Evolutionary conservation across 2,888 invertebrate species (phyloP).

Genomic region (Limnephilus auricula): DNA sequence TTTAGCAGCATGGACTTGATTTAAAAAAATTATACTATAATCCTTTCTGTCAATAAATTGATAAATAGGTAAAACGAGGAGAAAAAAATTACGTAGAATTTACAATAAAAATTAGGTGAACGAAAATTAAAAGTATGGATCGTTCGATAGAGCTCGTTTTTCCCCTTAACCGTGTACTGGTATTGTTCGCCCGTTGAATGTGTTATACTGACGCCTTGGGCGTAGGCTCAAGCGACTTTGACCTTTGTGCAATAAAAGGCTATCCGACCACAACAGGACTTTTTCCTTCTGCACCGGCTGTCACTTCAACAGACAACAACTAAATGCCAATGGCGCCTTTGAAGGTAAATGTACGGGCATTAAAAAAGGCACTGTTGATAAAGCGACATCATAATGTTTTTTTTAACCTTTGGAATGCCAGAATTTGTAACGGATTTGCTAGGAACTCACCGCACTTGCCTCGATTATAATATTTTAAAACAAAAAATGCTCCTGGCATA

Average conservation of each 20-base stretch:
- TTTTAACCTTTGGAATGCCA: no score
- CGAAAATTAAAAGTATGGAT: not conserved
- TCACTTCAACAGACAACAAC: not conserved
- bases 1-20: no score
- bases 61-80: no score
- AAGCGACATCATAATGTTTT: not conserved
- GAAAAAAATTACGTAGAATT: no score
- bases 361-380: not conserved
- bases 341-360: not conserved
- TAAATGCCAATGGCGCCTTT: slow-evolving; percentile 5
- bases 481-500: no score
- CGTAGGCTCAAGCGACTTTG: slow-evolving; percentile 57
- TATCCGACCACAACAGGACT: slow-evolving; percentile 2
- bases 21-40: no score
- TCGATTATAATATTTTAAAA: no score
- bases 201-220: not conserved
- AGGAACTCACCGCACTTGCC: no score
- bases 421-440: no score
- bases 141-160: not conserved
- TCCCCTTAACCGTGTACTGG: not conserved
- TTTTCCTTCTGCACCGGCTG: not conserved
- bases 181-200: not conserved
- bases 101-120: no score
- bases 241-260: slow-evolving; percentile 59
- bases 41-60: no score